Evolutionary conservation across 2,797 vertebrate species (phyloP), one percentile per base, ranked within the genome.

Genomic region (Manis javanica): DNA sequence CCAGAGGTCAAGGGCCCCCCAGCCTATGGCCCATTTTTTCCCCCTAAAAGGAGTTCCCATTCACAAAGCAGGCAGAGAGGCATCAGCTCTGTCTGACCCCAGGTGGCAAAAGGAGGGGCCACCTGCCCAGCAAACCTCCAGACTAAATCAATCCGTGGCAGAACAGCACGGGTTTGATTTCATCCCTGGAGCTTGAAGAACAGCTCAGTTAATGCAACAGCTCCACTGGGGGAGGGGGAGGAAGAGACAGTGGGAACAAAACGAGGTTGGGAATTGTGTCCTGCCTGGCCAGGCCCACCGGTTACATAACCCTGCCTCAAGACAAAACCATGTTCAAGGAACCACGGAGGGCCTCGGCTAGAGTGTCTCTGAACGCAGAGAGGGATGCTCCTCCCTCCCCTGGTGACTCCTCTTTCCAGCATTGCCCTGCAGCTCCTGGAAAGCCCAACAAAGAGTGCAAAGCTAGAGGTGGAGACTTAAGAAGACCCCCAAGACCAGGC

Each of bases 301-400:
- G 88, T 97, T 96, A 96, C 63, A 90, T 96, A 97, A 97, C 81
- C 79, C 89, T 72, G 95, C 87, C 86, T 94, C 75, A 77, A 90
- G 97, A 96, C 94, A 97, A 90, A 96, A 89, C 71, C 85, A 68
- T 0, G 85, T 61, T 84, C 90, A 39, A 55, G 88, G 69, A 63
- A 71, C 55, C 53, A 74, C 59, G 55, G 74, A 96, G 69, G 74
- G 69, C 88, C 82, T 64, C 57, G 46, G 19, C 85, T 26, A 49
- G 87, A 82, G 79, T 94, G 64, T 55, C 64, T 46, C 55, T 61
- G 91, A 91, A 89, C 49, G 51, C 51, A 57, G 63, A 92, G 63
- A 81, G 24, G 85, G 42, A 15, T 64, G 26, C 18, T 46, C 46
- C 31, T 7, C 19, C 83, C 72, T 46, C 39, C 63, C n/a, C 12